Evolutionary conservation across 2,888 invertebrate species (phyloP), one percentile per base, ranked within the genome.

Genomic region (Chrysina gloriosa): DNA sequence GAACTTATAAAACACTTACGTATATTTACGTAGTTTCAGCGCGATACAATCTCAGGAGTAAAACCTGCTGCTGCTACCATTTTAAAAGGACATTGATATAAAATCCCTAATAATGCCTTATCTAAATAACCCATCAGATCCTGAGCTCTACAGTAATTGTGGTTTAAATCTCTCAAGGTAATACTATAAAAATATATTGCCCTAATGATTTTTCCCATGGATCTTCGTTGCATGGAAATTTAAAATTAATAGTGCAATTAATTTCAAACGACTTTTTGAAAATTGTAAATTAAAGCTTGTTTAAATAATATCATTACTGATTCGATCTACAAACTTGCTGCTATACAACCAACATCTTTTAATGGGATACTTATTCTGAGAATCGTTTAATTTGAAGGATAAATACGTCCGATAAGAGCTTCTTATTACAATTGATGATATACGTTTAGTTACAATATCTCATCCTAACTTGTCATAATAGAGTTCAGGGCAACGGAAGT

Each of bases 221-320:
- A 9, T 14, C 11, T 3, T 11, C 9, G 23, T 56, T 56, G n/a
- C 14, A 29, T 3, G 7, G 29, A 16, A 14, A 16, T 52, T 29
- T 29, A 27, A 52, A 29, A 52, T 52, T 16, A 16, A 29, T 29
- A 14, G 16, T 2, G 29, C 29, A 52, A 52, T 52, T 14, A 52
- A 16, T 52, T 52, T 52, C 31, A 52, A 52, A 52, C 29, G 25
- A 27, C 21, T 29, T 50, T 50, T 27, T 9, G 27, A 50, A 25
- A 42, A 42, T 42, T 42, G 21, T 42, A 42, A 42, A 42, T 42
- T 42, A 42, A 42, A 42, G 7, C 42, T 42, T 42, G 42, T 42
- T 14, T 42, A 42, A 42, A 42, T 42, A 42, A 42, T 2, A 42
- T 19, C n/a, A n/a, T n/a, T n/a, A n/a, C n/a, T n/a, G n/a, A n/a